phyloP scores from a whole-genome alignment of 1,140 invertebrate genomes.

The Macrosteles quadrilineatus region DNA sequence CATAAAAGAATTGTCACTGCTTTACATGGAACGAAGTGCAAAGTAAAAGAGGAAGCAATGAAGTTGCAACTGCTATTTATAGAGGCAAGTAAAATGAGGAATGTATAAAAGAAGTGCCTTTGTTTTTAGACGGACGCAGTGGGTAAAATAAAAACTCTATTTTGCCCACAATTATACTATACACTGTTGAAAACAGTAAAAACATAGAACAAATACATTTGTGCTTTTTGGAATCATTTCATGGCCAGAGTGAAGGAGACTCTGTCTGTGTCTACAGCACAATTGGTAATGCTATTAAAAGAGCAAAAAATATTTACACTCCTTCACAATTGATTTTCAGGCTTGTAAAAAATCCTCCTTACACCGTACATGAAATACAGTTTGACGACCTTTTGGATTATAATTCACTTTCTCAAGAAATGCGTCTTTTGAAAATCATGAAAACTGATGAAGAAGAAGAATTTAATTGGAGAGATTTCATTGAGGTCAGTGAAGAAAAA shows the following conservation, averaged over 20 bases:
- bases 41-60: not conserved
- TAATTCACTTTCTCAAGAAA: not conserved
- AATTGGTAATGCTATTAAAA: not conserved
- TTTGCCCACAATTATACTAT: not conserved
- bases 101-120: not conserved
- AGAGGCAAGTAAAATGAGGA: not conserved
- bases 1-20: not conserved
- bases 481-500: not conserved
- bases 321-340: constrained; percentile 1
- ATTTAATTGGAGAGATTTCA: not conserved
- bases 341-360: not conserved
- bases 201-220: not conserved
- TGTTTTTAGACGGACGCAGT: not conserved
- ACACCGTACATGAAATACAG: not conserved
- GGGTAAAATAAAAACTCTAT: not conserved
- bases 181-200: not conserved
- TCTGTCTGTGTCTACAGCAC: not conserved
- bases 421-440: not conserved
- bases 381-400: not conserved
- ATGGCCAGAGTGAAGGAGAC: constrained; percentile 1
- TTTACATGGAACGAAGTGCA: not conserved
- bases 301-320: not conserved
- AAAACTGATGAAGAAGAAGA: not conserved
- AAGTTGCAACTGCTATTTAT: not conserved
- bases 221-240: not conserved